A percentile compares a stretch with the other conserved stretches of the same genome.
Evolutionary conservation across 92 coral and sea anemone species (phyloP).

Genomic region (Chrysogorgia sp.): DNA sequence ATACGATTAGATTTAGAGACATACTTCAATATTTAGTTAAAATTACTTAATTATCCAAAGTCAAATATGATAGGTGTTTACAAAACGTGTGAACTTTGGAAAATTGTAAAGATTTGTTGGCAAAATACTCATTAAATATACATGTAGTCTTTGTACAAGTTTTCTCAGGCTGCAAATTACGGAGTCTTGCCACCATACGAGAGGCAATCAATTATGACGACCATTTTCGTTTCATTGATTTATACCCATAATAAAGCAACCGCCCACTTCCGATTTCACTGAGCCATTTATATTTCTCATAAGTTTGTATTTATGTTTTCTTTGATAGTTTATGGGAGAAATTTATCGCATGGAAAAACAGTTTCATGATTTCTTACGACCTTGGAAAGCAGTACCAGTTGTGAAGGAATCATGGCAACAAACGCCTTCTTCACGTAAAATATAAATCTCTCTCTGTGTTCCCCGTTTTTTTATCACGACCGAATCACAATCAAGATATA

Average conservation of each 20-base stretch:
- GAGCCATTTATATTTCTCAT: not conserved
- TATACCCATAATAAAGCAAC: not conserved
- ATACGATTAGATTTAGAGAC: too few relatives aligned
- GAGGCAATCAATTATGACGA: not conserved
- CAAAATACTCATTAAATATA: conserved; percentile 35
- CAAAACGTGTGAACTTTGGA: not conserved
- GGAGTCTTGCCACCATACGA: conserved; percentile 35
- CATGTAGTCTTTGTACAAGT: conserved; percentile 31
- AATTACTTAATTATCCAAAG: not conserved
- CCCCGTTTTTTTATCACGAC: not conserved
- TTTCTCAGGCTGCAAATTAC: not conserved
- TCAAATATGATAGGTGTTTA: not conserved
- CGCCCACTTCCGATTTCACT: conserved; percentile 15
- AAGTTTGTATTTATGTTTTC: not conserved
- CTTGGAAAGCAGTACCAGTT: conserved; percentile 37
- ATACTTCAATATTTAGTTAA: not conserved
- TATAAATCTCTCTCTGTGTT: not conserved
- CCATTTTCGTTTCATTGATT: not conserved
- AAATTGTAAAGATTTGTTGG: not conserved
- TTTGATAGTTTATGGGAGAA: not conserved
- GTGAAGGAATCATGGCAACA: conserved; percentile 28
- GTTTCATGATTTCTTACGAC: not conserved
- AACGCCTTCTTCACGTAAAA: not conserved
- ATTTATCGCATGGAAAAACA: not conserved
- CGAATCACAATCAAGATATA: not conserved